These are phyloP conservation scores for Mystacides longicornis DNA, from an alignment of 2,888 invertebrate species.

Conservation along the genomic window DNA sequence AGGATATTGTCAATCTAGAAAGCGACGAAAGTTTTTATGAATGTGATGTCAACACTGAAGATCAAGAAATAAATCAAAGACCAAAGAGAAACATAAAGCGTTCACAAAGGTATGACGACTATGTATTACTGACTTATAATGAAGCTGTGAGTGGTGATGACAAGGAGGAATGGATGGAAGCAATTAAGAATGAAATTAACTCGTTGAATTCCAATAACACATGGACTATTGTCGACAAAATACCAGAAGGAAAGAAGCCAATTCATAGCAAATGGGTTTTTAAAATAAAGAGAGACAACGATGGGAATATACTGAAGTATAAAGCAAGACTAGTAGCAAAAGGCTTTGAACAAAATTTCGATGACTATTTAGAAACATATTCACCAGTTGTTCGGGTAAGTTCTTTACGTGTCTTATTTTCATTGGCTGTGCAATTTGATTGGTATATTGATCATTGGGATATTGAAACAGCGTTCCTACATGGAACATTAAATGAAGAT, in stretches of 20 bases:
- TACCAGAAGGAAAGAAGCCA: neutral
- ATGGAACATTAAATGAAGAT: neutral
- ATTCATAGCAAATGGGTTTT: neutral
- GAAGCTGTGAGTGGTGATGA: neutral
- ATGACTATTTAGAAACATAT: neutral
- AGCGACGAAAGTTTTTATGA: neutral
- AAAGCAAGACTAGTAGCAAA: slow-evolving; percentile 2
- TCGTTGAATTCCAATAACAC: neutral
- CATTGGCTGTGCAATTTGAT: neutral
- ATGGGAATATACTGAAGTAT: neutral
- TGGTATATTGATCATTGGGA: neutral
- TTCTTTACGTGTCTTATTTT: neutral
- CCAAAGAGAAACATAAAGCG: neutral
- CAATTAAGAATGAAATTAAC: neutral
- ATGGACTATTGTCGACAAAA: neutral
- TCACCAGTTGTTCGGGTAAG: neutral
- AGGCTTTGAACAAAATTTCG: neutral
- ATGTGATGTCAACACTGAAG: neutral
- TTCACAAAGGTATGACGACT: neutral
- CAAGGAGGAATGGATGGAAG: neutral
- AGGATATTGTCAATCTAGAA: neutral
- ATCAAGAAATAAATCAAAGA: neutral
- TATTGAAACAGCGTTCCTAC: neutral
- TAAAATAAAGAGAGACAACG: neutral
- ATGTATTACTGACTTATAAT: neutral